phyloP scores from a whole-genome alignment of 2,888 invertebrate genomes.

The Synergus japonicus region DNA sequence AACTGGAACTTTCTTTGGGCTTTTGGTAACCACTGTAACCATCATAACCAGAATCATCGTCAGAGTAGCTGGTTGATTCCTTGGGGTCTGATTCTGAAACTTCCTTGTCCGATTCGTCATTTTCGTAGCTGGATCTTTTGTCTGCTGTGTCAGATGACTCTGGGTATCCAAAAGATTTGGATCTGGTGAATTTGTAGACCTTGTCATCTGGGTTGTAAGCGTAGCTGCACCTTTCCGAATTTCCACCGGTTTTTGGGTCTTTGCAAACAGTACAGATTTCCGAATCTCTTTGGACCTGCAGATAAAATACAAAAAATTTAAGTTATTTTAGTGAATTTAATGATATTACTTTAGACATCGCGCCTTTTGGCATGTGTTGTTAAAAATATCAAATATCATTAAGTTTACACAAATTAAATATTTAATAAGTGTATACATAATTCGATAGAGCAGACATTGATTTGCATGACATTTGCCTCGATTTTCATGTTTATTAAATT shows the following conservation, averaged over 20 bases:
- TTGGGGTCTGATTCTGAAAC: conserved; percentile 51
- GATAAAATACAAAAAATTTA: neutral
- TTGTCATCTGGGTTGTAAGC: conserved; percentile 77
- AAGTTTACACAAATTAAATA: too few species aligned
- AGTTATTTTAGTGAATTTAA: too few species aligned
- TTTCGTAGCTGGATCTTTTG: conserved; percentile 7
- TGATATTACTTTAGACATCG: too few species aligned
- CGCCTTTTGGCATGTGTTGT: too few species aligned
- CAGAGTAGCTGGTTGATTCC: conserved; percentile 44
- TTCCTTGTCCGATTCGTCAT: conserved; percentile 48
- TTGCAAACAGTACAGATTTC: conserved; percentile 80
- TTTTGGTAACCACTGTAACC: conserved; percentile 30
- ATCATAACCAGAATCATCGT: conserved; percentile 42
- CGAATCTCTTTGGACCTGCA: conserved; percentile 69
- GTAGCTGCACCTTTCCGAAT: conserved; percentile 81
- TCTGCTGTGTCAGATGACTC: conserved; percentile 43
- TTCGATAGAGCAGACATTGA: too few species aligned
- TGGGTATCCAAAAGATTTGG: conserved; percentile 68
- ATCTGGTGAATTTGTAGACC: conserved; percentile 68
- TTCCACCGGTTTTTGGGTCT: conserved; percentile 79
- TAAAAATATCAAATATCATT: too few species aligned
- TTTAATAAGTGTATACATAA: too few species aligned
- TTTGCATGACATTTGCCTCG: too few species aligned
- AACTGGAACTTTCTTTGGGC: neutral
- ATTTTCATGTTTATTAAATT: too few species aligned